Base-by-base conservation (phyloP, 2,113 vertebrate species). In the Pseudopodoces humilis region DNA sequence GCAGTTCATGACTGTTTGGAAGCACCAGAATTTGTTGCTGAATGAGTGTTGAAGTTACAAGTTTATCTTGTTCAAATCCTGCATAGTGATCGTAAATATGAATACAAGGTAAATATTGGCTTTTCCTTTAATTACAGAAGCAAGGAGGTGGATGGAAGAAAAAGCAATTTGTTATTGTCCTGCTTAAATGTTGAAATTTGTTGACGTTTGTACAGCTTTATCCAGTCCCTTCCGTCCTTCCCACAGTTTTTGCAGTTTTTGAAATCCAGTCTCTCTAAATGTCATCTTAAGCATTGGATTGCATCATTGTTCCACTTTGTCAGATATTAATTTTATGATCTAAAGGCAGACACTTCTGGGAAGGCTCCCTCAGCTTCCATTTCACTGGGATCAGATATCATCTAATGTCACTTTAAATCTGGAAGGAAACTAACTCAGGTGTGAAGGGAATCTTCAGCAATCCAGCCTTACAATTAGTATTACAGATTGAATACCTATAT, bases 401-500 rank as follows among this genome's bases (percentile, higher is more conserved):
- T 30, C 7, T 78, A 46, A 65, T 22, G 10, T 33, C 3, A 30
- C 33, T 77, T 92, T 28, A 77, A 58, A 81, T 74, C 43, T 46
- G 23, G 10, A 83, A 79, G 14, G 22, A 77, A 81, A 65, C 15
- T 46, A 46, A 77, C 4, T 12, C 21, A 39, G 7, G 1, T 55
- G 10, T 35, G 56, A 86, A 83, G 17, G 24, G 19, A 64, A 68
- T 56, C 30, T 49, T 79, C 31, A 69, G 33, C 23, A 88, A 76
- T 72, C 10, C 46, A 68, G 11, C 13, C 9, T 64, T 79, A 18
- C 56, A 79, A 47, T 11, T 22, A 28, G 3, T 30, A 37, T 21
- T 31, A 64, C 0, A 0, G 22, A n/a, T 68, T 49, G 20, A 70
- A 75, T 63, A 43, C 5, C 6, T 46, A 18, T 6, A 47, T 84